Evolutionary conservation across 1,140 invertebrate species (phyloP).

Genomic region (Saccostrea glomerata): DNA sequence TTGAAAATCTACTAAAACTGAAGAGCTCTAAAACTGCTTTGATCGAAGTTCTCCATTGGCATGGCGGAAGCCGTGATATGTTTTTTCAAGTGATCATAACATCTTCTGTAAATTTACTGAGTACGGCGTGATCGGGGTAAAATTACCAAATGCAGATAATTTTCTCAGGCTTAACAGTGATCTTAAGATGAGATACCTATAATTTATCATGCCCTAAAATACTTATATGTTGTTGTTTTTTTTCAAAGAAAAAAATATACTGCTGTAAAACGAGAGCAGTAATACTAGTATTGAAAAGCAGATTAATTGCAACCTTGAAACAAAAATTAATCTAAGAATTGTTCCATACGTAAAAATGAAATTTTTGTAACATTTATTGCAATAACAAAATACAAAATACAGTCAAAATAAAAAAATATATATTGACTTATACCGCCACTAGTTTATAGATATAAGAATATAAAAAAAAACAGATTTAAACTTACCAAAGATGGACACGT

Average conservation of each 20-base stretch:
- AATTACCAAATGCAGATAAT: constrained; percentile 18
- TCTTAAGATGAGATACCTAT: background rate
- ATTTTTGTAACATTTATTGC: too few relatives aligned
- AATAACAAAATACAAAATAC: too few relatives aligned
- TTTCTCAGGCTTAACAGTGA: background rate
- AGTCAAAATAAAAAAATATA: too few relatives aligned
- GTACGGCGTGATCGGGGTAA: background rate
- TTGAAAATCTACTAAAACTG: constrained; percentile 23
- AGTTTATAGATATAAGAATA: too few relatives aligned
- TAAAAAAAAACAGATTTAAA: too few relatives aligned
- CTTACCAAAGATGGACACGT: too few relatives aligned
- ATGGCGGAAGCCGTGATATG: background rate
- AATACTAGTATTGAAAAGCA: too few relatives aligned
- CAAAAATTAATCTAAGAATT: too few relatives aligned
- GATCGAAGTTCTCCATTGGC: background rate
- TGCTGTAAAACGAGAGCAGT: background rate
- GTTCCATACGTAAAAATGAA: too few relatives aligned
- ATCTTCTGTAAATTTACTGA: background rate
- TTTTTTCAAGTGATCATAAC: constrained; percentile 4
- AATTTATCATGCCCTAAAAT: background rate
- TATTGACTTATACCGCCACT: too few relatives aligned
- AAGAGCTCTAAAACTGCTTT: background rate
- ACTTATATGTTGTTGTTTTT: background rate
- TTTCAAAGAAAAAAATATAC: background rate
- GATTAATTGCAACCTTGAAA: too few relatives aligned